Evolutionary conservation across 53 echinoderm and acorn worm genomes (phyloP).

Genomic region (Astropecten irregularis): DNA sequence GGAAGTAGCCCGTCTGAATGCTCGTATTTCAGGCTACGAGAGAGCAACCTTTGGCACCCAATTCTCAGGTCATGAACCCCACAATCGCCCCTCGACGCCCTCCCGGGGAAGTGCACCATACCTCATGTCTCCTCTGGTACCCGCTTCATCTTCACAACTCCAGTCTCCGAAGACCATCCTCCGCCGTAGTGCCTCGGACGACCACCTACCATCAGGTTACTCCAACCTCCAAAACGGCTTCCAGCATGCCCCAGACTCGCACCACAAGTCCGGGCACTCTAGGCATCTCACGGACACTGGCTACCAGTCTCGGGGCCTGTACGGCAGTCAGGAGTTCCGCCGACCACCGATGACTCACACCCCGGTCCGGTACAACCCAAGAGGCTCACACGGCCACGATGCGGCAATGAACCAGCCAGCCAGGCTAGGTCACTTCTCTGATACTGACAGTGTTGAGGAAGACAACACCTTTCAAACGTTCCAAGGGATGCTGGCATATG

Average conservation of each 20-base stretch:
- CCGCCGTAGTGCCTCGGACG: slow-evolving; percentile 45
- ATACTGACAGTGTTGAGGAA: slow-evolving; percentile 42
- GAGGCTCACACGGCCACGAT: neutral
- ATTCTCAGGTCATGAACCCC: neutral
- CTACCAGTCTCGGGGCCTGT: slow-evolving; percentile 20
- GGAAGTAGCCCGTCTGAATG: slow-evolving; percentile 90
- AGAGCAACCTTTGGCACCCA: slow-evolving; percentile 75
- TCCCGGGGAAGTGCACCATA: neutral
- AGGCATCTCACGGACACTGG: slow-evolving; percentile 29
- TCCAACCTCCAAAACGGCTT: neutral
- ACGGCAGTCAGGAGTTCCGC: slow-evolving; percentile 14
- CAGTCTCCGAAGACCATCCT: slow-evolving; percentile 40
- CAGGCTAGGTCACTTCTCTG: slow-evolving; percentile 32
- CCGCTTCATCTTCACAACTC: neutral
- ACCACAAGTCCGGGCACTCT: neutral
- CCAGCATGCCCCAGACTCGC: neutral
- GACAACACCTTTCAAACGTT: slow-evolving; percentile 65
- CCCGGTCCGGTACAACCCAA: neutral
- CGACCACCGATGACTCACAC: neutral
- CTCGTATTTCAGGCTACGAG: slow-evolving; percentile 93
- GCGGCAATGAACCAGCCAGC: neutral
- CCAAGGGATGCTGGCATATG: slow-evolving; percentile 81
- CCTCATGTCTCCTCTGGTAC: neutral
- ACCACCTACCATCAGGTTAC: slow-evolving; percentile 2
- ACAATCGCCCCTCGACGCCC: slow-evolving; percentile 28